Conservation (phyloP, 2,888 invertebrate species). For the Brachycybe producta region DNA sequence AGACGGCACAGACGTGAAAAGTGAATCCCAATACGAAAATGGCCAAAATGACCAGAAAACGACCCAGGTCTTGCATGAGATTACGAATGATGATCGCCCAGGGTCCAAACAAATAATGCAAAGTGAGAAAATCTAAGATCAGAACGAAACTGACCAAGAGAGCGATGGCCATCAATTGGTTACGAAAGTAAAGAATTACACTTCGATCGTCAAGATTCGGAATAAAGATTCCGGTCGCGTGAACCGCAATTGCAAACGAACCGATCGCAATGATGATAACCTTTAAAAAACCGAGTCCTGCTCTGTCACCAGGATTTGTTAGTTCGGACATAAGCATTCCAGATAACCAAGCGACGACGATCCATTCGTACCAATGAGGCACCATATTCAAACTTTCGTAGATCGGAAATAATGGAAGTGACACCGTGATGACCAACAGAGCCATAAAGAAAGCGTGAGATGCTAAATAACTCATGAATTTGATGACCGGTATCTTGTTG, state of each 20-base stretch:
- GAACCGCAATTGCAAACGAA: constrained; percentile 78
- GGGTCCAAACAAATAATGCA: constrained; percentile 97
- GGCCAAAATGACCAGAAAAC: constrained; percentile 90
- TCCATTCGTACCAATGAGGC: constrained; percentile 62
- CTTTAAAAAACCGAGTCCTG: constrained; percentile 73
- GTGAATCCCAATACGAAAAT: constrained; percentile 99
- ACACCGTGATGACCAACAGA: constrained; percentile 65
- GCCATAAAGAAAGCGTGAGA: constrained; percentile 96
- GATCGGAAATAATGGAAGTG: constrained; percentile 20
- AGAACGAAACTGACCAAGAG: constrained; percentile 94
- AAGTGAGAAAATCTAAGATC: constrained; percentile 92
- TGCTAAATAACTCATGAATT: constrained; percentile 98
- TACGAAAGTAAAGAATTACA: constrained; percentile 68
- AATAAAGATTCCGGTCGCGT: constrained; percentile 53
- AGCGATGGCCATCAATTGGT: constrained; percentile 91
- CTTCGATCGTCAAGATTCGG: constrained; percentile 50
- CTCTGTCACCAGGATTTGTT: constrained; percentile 94
- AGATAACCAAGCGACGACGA: constrained; percentile 84
- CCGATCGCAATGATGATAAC: constrained; percentile 50
- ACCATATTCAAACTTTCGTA: constrained; percentile 11
- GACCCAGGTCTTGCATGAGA: constrained; percentile 57
- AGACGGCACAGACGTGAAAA: constrained; percentile 55
- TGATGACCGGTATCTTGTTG: constrained; percentile 97
- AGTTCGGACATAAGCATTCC: constrained; percentile 89
- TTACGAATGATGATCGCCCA: constrained; percentile 99